A percentile compares a stretch with the other conserved stretches of the same genome.
Evolutionary conservation across 2,797 vertebrate genomes (phyloP).

Genomic region (Acipenser transmontanus): DNA sequence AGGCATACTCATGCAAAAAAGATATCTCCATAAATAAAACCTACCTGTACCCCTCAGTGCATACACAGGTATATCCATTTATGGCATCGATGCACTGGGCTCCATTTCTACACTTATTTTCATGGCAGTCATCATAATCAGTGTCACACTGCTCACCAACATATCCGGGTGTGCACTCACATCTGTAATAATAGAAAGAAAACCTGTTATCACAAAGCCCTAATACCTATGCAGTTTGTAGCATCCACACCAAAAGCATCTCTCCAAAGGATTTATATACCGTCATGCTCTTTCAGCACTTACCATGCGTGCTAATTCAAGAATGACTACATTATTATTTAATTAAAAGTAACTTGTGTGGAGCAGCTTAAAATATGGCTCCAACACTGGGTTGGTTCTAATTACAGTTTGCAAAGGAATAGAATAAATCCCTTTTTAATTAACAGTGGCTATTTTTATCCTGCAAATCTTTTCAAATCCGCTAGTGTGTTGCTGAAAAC

Average conservation of each 20-base stretch:
- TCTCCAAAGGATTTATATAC: background rate
- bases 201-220: background rate
- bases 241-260: background rate
- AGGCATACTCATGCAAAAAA: background rate
- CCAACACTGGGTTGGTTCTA: background rate
- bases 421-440: constrained; percentile 1
- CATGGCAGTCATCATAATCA: constrained; percentile 86
- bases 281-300: background rate
- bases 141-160: constrained; percentile 84
- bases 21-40: background rate
- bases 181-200: constrained; percentile 55
- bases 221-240: too few relatives aligned
- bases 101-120: constrained; percentile 92
- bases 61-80: constrained; percentile 89
- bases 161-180: constrained; percentile 90
- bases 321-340: background rate
- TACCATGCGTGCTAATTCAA: background rate
- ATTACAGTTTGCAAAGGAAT: background rate
- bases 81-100: constrained; percentile 86
- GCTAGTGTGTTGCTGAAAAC: too few relatives aligned
- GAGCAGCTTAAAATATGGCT: background rate
- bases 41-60: constrained; percentile 90
- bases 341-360: background rate
- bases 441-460: background rate
- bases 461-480: background rate